A percentile compares a stretch with the other conserved stretches of the same genome.
phyloP scores from a whole-genome alignment of 2,797 vertebrate species.

The Emydoidea blandingii region DNA sequence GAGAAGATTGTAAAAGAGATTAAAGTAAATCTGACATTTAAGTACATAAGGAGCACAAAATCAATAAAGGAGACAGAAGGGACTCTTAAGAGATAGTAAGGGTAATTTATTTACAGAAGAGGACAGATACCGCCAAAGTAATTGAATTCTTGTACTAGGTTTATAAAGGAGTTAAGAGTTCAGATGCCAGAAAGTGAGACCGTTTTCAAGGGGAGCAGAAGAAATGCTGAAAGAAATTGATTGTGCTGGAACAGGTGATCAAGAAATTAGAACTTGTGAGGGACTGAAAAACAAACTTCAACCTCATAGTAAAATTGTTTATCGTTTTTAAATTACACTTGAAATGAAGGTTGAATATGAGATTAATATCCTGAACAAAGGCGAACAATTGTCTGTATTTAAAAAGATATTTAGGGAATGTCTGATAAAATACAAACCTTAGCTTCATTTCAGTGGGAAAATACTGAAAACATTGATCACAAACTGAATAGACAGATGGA shows the following conservation, averaged over 20 bases:
- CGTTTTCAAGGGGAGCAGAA: neutral
- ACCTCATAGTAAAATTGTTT: neutral
- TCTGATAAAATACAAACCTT: neutral
- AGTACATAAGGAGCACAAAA: neutral
- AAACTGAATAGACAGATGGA: neutral
- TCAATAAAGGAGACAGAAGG: neutral
- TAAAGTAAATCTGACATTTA: neutral
- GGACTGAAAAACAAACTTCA: neutral
- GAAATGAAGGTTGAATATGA: neutral
- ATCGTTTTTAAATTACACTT: neutral
- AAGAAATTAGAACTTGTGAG: too few species aligned
- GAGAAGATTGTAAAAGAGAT: neutral
- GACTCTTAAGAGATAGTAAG: neutral
- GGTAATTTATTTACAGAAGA: neutral
- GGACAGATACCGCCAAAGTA: too few species aligned
- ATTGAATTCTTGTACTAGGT: neutral
- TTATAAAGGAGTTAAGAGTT: neutral
- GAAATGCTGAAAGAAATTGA: too few species aligned
- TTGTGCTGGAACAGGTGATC: neutral
- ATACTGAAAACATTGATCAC: neutral
- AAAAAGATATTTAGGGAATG: neutral
- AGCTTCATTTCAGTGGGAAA: neutral
- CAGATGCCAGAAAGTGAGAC: neutral
- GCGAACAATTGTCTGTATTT: neutral
- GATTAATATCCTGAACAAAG: neutral